Percentiles rank a stretch among this genome's conserved stretches.
Evolutionary conservation across 2,888 invertebrate genomes (phyloP).

Genomic region (Aphidius colemani): DNA sequence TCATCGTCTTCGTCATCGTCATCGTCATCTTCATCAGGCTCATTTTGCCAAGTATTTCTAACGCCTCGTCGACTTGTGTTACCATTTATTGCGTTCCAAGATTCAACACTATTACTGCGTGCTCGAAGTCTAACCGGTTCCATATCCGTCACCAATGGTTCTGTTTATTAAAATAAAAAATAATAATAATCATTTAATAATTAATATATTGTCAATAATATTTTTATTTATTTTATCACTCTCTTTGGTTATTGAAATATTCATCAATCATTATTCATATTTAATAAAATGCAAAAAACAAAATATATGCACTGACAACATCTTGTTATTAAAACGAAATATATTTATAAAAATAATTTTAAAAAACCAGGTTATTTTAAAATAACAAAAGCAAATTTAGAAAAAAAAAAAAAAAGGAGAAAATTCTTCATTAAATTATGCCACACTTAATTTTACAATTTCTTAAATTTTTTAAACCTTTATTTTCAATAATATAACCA

Average conservation of each 20-base stretch:
- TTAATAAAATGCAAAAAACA: too few relatives aligned
- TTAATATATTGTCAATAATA: too few relatives aligned
- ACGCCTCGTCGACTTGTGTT: slow-evolving; percentile 40
- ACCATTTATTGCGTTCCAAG: slow-evolving; percentile 59
- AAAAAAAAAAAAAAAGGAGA: too few relatives aligned
- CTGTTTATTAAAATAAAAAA: slow-evolving; percentile 33
- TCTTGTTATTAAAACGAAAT: too few relatives aligned
- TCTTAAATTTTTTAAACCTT: slow-evolving; percentile 45
- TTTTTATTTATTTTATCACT: too few relatives aligned
- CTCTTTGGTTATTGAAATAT: too few relatives aligned
- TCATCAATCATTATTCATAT: too few relatives aligned
- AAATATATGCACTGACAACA: too few relatives aligned
- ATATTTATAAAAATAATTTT: slow-evolving; percentile 7
- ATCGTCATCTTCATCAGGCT: slow-evolving; percentile 36
- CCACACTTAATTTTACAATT: slow-evolving; percentile 21
- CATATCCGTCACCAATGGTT: slow-evolving; percentile 46
- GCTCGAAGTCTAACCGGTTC: slow-evolving; percentile 60
- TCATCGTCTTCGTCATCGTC: slow-evolving; percentile 40
- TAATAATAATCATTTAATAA: not conserved
- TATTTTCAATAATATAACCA: slow-evolving; percentile 61
- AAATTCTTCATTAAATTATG: slow-evolving; percentile 20
- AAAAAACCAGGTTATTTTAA: slow-evolving; percentile 10
- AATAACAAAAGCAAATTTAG: slow-evolving; percentile 3
- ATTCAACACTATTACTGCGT: slow-evolving; percentile 65
- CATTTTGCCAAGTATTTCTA: slow-evolving; percentile 51